Evolutionary conservation across 2,113 vertebrate species (phyloP), one percentile per base, ranked within the genome.

Genomic region (Nycticorax nycticorax): DNA sequence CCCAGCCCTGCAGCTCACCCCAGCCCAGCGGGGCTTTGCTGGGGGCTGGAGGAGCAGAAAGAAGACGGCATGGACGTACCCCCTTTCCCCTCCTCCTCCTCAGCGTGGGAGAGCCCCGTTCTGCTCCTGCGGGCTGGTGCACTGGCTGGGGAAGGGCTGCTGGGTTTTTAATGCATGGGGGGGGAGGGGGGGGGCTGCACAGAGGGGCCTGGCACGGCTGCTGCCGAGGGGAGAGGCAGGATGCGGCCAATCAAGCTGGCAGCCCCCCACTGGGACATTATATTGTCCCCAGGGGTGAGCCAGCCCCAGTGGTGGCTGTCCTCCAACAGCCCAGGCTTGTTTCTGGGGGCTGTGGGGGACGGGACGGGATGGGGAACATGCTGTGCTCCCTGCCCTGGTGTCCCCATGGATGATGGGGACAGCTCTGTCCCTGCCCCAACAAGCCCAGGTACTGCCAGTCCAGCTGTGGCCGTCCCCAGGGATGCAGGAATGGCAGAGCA

Each of bases 341-440:
- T 14, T 63, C 33, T 32, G 71, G 33, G 33, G 30, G 59, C 47
- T 8, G 71, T 2, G 47, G 39, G 63, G 19, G 71, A 14, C 30
- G 48, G 33, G 59, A 19, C 0, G 0, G 60, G 47, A 28, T 28
- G 20, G 24, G 35, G 33, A 7, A 2, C 0, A 4, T 3, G 47
- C 14, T n/a, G 26, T 8, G 41, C 12, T 43, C n/a, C n/a, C 32
- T 13, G 26, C 14, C 16, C 37, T 2, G 53, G 12, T 39, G 60
- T 41, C 53, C 67, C 77, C 62, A 3, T 0, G 28, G 50, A 18
- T 8, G 7, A 17, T 8, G 71, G 77, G 62, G 53, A 47, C 26
- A 64, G 55, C 24, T 35, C 48, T 53, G 11, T 32, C 73, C 35
- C 66, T 48, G 20, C 14, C 59, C 8, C 52, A 23, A 7, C 18